Evolutionary conservation across 1,140 invertebrate species (phyloP).

Genomic region (Pogonognathellus flavescens): DNA sequence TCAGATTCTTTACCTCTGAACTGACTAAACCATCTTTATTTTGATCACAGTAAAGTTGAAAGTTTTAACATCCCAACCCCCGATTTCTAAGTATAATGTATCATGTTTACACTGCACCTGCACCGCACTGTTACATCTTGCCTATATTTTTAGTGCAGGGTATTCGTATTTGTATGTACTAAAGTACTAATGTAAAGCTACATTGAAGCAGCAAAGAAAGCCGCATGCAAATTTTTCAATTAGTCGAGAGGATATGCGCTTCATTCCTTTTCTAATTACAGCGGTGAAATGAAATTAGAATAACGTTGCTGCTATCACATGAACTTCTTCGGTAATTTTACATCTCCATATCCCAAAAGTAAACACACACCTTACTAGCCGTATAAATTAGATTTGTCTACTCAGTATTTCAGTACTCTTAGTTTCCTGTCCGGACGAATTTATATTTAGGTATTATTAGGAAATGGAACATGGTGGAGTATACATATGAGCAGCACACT

Average conservation of each 20-base stretch:
- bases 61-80: not conserved
- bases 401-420: not conserved
- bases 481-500: too few species aligned
- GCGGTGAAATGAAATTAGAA: not conserved
- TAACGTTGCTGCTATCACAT: too few species aligned
- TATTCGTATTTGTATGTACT: not conserved
- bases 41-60: not conserved
- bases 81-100: not conserved
- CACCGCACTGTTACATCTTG: not conserved
- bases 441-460: too few species aligned
- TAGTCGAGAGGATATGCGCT: slow-evolving; percentile 15
- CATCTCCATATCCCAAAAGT: too few species aligned
- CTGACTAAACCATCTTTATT: too few species aligned
- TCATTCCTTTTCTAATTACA: slow-evolving; percentile 29
- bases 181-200: not conserved
- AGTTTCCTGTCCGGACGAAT: too few species aligned
- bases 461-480: too few species aligned
- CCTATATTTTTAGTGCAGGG: not conserved
- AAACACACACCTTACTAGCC: not conserved
- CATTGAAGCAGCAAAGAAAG: not conserved
- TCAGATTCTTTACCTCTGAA: not conserved
- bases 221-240: slow-evolving; percentile 40
- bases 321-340: too few species aligned
- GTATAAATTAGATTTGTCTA: not conserved
- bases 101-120: too few species aligned